Conservation (phyloP, 2,888 invertebrate species). For the Linnaemya tessellans region DNA sequence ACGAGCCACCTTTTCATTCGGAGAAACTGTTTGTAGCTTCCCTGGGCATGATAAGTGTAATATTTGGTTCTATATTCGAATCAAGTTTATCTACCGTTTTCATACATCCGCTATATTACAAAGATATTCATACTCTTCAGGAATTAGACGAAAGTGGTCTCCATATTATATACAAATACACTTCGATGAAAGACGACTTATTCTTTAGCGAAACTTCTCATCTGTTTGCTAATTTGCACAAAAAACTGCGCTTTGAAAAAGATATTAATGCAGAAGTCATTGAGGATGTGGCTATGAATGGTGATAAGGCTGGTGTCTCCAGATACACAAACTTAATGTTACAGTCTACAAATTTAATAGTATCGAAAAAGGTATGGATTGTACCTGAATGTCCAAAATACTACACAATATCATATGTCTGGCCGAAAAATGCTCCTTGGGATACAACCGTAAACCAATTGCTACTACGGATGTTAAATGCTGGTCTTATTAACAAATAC, state of each 20-base stretch:
- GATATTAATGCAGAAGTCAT: constrained; percentile 78
- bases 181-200: constrained; percentile 82
- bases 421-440: constrained; percentile 81
- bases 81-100: constrained; percentile 83
- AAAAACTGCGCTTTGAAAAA: constrained; percentile 76
- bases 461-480: constrained; percentile 78
- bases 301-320: constrained; percentile 80
- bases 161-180: constrained; percentile 81
- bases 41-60: constrained; percentile 82
- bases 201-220: constrained; percentile 82
- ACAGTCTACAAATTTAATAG: constrained; percentile 77
- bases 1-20: constrained; percentile 80
- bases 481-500: constrained; percentile 82
- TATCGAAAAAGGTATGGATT: constrained; percentile 77
- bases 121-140: constrained; percentile 81
- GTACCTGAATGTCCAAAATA: constrained; percentile 83
- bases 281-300: constrained; percentile 75
- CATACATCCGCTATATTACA: constrained; percentile 82
- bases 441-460: constrained; percentile 79
- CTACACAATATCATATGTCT: constrained; percentile 82
- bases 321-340: constrained; percentile 79
- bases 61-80: constrained; percentile 83
- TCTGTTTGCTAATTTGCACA: constrained; percentile 80
- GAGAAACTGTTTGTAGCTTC: constrained; percentile 82
- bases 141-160: constrained; percentile 81